Evolutionary conservation across 2,797 vertebrate genomes (phyloP).

Genomic region (Chelon labrosus): DNA sequence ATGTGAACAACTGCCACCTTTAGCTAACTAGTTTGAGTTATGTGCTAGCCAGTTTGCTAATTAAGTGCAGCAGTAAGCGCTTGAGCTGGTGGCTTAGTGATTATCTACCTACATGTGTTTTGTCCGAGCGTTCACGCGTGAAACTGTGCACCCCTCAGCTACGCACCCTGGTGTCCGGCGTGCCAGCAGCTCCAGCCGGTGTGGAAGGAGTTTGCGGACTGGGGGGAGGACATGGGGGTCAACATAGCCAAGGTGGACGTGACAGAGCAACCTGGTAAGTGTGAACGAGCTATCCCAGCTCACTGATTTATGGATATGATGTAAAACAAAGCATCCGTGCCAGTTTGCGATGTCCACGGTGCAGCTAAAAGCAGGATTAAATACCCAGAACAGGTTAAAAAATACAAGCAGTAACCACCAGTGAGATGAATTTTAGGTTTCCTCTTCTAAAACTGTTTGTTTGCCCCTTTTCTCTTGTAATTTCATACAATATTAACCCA

Average conservation of each 20-base stretch:
- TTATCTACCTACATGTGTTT: neutral
- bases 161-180: slow-evolving; percentile 97
- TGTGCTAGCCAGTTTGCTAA: slow-evolving; percentile 16
- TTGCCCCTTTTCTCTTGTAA: too few relatives aligned
- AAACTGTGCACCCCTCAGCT: slow-evolving; percentile 79
- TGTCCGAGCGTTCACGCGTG: neutral
- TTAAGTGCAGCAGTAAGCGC: neutral
- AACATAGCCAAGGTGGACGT: slow-evolving; percentile 97
- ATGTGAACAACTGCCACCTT: neutral
- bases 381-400: too few relatives aligned
- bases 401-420: too few relatives aligned
- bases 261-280: slow-evolving; percentile 94
- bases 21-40: slow-evolving; percentile 20
- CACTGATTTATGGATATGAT: too few relatives aligned
- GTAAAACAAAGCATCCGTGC: too few relatives aligned
- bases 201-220: slow-evolving; percentile 95
- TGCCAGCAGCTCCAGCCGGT: slow-evolving; percentile 94
- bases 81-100: neutral
- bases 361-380: too few relatives aligned
- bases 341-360: too few relatives aligned
- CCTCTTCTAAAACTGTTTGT: too few relatives aligned
- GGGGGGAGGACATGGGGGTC: slow-evolving; percentile 95
- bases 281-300: neutral
- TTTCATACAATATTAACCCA: too few relatives aligned
- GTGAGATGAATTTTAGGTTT: too few relatives aligned